phyloP scores from a whole-genome alignment of 1,140 invertebrate genomes.

The Tetragonula clypearis region DNA sequence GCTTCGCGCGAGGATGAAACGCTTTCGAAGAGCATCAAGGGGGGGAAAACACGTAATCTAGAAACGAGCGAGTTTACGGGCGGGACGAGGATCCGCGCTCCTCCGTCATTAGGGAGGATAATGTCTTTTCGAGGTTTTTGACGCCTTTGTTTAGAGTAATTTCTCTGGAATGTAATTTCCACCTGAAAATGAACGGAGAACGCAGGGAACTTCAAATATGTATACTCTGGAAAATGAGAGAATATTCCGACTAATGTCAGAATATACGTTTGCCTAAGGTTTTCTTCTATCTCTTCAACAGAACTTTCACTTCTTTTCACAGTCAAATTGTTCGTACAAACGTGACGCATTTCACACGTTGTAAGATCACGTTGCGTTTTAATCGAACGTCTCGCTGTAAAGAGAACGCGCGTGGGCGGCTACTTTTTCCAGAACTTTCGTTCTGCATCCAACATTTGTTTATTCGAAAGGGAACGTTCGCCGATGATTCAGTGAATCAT shows the following conservation, averaged over 20 bases:
- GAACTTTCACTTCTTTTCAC: too few relatives aligned
- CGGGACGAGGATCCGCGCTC: background rate
- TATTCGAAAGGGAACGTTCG: background rate
- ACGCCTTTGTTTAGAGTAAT: too few relatives aligned
- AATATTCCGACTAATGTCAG: too few relatives aligned
- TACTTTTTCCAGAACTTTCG: slow-evolving; percentile 15
- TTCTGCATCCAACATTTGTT: background rate
- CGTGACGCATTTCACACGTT: background rate
- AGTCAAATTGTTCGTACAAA: background rate
- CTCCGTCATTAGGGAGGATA: background rate
- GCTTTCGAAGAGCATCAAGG: background rate
- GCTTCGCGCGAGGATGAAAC: background rate
- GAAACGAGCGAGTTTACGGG: background rate
- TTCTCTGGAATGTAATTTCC: too few relatives aligned
- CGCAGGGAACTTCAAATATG: too few relatives aligned
- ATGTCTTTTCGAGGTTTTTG: background rate
- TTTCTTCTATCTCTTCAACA: too few relatives aligned
- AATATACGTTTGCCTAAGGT: too few relatives aligned
- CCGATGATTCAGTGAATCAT: background rate
- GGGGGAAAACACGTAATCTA: background rate
- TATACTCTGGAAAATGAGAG: too few relatives aligned
- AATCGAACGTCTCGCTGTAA: slow-evolving; percentile 1
- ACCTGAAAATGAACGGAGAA: too few relatives aligned
- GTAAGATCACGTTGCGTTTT: background rate
- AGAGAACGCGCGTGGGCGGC: slow-evolving; percentile 1